Conservation (phyloP, 2,113 vertebrate genomes). For the Aviceda subcristata region DNA sequence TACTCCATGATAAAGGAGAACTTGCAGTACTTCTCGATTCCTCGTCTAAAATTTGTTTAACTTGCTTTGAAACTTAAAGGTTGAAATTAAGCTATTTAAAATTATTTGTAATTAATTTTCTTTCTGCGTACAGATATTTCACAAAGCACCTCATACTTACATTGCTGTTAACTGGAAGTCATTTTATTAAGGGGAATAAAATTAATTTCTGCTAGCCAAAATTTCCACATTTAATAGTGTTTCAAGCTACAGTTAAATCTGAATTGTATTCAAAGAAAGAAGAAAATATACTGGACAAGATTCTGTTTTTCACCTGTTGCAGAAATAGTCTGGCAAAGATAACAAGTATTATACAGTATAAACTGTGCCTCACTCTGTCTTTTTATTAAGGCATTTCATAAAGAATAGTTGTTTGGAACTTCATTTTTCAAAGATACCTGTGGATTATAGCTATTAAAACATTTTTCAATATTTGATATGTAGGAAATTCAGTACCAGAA, state of each 20-base stretch:
- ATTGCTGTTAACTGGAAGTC: background rate
- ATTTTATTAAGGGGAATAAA: background rate
- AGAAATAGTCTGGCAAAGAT: background rate
- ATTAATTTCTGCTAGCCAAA: background rate
- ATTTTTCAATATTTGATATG: background rate
- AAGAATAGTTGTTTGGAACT: background rate
- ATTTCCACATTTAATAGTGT: background rate
- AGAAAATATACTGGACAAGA: background rate
- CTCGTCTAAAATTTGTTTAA: background rate
- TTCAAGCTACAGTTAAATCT: background rate
- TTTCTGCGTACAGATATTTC: background rate
- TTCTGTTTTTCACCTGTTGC: background rate
- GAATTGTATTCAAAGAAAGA: background rate
- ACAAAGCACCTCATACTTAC: background rate
- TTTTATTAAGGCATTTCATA: background rate
- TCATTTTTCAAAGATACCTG: slow-evolving; percentile 42
- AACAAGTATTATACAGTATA: background rate
- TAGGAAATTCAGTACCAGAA: background rate
- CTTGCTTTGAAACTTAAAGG: background rate
- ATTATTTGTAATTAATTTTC: background rate
- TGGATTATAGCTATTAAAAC: slow-evolving; percentile 61
- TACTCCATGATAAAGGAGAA: background rate
- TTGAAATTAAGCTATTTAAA: background rate
- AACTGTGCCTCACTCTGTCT: background rate
- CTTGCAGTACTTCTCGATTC: background rate